Conservation (phyloP, 2,797 vertebrate species). For the Peromyscus melanophrys region DNA sequence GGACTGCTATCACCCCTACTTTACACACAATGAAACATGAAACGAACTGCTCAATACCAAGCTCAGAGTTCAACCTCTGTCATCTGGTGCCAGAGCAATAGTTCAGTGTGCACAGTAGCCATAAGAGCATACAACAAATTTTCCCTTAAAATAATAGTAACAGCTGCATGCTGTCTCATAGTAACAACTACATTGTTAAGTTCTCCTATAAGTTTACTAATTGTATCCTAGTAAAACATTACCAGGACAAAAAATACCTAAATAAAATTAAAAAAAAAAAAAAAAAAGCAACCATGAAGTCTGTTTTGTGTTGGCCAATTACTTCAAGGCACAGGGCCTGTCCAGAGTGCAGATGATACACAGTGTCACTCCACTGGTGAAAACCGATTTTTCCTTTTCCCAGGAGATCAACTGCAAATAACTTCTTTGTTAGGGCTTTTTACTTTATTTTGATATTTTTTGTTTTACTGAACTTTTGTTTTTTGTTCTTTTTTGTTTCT, state of each 20-base stretch:
- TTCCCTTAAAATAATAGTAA: conserved; percentile 44
- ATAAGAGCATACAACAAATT: background rate
- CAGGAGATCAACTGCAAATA: background rate
- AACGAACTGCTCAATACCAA: background rate
- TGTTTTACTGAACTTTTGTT: background rate
- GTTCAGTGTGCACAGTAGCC: background rate
- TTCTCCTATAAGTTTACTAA: background rate
- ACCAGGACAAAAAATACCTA: background rate
- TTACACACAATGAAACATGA: background rate
- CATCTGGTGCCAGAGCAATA: background rate
- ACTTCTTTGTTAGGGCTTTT: background rate
- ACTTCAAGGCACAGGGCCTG: background rate
- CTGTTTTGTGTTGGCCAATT: background rate
- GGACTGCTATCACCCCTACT: background rate
- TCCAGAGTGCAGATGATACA: no score
- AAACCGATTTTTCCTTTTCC: background rate
- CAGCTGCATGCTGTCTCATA: background rate
- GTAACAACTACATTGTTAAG: conserved; percentile 26
- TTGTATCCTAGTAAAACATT: conserved; percentile 51
- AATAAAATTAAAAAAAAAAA: background rate
- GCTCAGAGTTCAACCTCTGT: background rate
- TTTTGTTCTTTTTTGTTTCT: background rate
- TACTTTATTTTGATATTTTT: background rate
- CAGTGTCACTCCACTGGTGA: background rate
- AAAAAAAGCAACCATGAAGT: background rate